Base-by-base conservation (phyloP, 2,113 vertebrate species). In the Catharus minimus region DNA sequence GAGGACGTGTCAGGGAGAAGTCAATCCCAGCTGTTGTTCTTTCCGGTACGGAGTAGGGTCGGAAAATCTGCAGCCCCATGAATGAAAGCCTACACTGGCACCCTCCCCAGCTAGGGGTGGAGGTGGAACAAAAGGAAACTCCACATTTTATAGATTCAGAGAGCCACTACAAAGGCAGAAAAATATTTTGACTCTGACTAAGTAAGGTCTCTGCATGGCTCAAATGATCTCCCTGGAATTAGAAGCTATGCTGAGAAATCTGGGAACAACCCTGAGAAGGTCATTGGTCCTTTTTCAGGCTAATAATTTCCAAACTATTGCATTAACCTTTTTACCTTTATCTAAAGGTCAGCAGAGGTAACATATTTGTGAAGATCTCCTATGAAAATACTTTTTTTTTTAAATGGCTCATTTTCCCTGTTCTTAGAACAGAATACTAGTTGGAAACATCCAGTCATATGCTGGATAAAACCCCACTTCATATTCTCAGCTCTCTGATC, bases 391-490 rank as follows among this genome's bases (percentile, higher is more conserved):
- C 43, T 79, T 89, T 83, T 81, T 80, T 91, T 88, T 86, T 83
- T 91, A 60, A 84, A 86, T 89, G 89, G 80, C 62, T 96, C 43
- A 2, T 92, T 97, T 93, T 95, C 86, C 66, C 95, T 32, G n/a
- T 88, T 85, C 88, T 87, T 88, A 87, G 81, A 76, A 93, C 1
- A 11, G 69, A 94, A 58, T 92, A 71, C 72, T 89, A 47, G 69
- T 75, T 96, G 96, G 97, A 97, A 97, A 97, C 82, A 95, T 87
- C 96, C 60, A 92, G 93, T 97, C 94, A 96, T 73, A 87, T 1
- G 4, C 74, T 97, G 95, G 94, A 93, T 86, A 89, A 96, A 94
- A 89, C 68, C 50, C 56, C 73, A 67, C 58, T 87, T 96, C 66
- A 73, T 94, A 95, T 89, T 85, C 75, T 92, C 90, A 96, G 53